A percentile compares a stretch with the other conserved stretches of the same genome.
Evolutionary conservation across 2,888 invertebrate genomes (phyloP).

Genomic region (Argyra leucocephala): DNA sequence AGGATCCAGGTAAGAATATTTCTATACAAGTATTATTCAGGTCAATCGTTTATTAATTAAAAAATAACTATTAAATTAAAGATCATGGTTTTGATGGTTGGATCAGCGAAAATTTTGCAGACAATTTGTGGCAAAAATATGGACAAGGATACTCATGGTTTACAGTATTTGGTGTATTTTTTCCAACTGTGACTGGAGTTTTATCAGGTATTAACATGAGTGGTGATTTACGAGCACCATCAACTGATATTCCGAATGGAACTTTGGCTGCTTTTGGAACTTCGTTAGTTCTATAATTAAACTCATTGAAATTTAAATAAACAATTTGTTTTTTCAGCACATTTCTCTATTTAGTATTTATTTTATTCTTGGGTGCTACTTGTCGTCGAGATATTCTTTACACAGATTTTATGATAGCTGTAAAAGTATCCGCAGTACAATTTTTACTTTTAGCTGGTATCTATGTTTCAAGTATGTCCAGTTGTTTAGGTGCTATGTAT

Average conservation of each 20-base stretch:
- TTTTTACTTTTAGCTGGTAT: slow-evolving; percentile 81
- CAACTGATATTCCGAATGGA: slow-evolving; percentile 86
- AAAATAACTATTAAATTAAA: slow-evolving; percentile 32
- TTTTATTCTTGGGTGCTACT: slow-evolving; percentile 81
- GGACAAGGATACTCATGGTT: slow-evolving; percentile 81
- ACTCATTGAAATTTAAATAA: slow-evolving; percentile 12
- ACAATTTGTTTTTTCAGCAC: slow-evolving; percentile 51
- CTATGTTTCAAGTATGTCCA: slow-evolving; percentile 92
- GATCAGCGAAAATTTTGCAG: slow-evolving; percentile 64
- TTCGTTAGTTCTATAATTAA: slow-evolving; percentile 51
- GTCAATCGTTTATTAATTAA: neutral
- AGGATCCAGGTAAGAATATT: slow-evolving; percentile 52
- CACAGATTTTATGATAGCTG: slow-evolving; percentile 80
- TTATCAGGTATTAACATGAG: slow-evolving; percentile 98
- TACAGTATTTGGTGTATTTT: slow-evolving; percentile 93
- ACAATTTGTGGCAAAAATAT: slow-evolving; percentile 75
- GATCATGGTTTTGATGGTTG: slow-evolving; percentile 80
- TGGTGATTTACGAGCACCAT: slow-evolving; percentile 86
- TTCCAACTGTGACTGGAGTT: slow-evolving; percentile 94
- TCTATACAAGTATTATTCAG: neutral
- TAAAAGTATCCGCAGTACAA: slow-evolving; percentile 75
- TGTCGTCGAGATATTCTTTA: slow-evolving; percentile 64
- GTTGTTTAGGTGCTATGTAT: slow-evolving; percentile 91
- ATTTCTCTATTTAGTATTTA: slow-evolving; percentile 79
- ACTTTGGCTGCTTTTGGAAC: slow-evolving; percentile 85